Conservation (phyloP, 2,888 invertebrate species). For the Noctua janthe region DNA sequence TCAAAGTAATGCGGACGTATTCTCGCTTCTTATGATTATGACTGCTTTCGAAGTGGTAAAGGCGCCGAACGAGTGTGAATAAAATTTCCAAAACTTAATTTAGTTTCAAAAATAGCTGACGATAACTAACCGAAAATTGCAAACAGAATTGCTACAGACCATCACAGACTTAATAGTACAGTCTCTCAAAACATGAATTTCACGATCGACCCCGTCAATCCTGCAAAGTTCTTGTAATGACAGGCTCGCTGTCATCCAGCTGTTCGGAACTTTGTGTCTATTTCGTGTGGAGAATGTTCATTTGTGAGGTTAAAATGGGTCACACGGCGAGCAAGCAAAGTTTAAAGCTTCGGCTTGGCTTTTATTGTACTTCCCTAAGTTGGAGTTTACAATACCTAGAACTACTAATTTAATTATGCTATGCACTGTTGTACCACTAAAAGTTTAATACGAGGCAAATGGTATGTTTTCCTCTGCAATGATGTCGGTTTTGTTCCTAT, state of each 20-base stretch:
- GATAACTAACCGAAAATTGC: background rate
- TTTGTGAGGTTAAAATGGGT: constrained; percentile 60
- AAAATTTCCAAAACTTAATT: background rate
- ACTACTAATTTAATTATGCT: constrained; percentile 58
- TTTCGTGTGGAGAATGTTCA: constrained; percentile 51
- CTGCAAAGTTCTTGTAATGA: constrained; percentile 45
- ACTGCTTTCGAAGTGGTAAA: background rate
- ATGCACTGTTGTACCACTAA: constrained; percentile 45
- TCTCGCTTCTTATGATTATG: background rate
- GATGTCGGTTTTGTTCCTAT: constrained; percentile 1
- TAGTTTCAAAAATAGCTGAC: too few species aligned
- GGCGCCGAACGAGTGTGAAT: background rate
- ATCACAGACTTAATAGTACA: background rate
- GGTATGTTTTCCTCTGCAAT: constrained; percentile 12
- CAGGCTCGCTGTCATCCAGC: constrained; percentile 45
- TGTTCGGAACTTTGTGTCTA: constrained; percentile 39
- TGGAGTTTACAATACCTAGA: constrained; percentile 56
- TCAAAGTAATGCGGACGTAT: constrained; percentile 11
- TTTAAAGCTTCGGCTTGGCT: constrained; percentile 53
- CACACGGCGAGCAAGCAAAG: constrained; percentile 49
- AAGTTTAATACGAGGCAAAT: constrained; percentile 37
- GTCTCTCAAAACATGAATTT: constrained; percentile 8
- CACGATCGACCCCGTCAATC: constrained; percentile 42
- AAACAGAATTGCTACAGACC: constrained; percentile 5
- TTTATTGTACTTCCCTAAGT: constrained; percentile 58